These are phyloP conservation scores for Tribolium freemani DNA, from an alignment of 2,888 invertebrate species.

Conservation along the genomic window DNA sequence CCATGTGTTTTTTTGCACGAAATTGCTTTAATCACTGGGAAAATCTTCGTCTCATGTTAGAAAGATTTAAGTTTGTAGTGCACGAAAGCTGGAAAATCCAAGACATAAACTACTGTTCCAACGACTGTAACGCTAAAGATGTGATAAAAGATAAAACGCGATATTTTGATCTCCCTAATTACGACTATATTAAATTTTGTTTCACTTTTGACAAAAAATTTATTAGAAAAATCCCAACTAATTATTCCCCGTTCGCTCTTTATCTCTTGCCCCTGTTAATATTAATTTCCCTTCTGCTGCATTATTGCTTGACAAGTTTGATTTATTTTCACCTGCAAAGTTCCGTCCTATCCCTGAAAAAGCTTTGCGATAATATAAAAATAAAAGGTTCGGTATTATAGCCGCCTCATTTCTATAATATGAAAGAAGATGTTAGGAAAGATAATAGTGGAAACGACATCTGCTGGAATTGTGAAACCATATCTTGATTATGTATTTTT, in stretches of 20 bases:
- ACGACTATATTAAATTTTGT: not conserved
- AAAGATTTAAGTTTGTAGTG: not conserved
- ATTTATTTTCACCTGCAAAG: not conserved
- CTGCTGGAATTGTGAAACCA: not conserved
- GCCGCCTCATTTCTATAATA: not conserved
- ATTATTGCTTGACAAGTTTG: not conserved
- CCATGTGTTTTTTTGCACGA: not conserved
- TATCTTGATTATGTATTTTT: not conserved
- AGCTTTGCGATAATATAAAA: not conserved
- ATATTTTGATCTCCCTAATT: not conserved
- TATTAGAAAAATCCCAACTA: not conserved
- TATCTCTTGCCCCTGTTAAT: not conserved
- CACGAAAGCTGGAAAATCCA: not conserved
- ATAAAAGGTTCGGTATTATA: not conserved
- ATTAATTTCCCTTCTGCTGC: not conserved
- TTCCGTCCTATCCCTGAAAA: not conserved
- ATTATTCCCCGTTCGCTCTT: not conserved
- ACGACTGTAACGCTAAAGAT: not conserved
- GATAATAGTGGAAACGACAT: constrained; percentile 2
- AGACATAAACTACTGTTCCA: not conserved
- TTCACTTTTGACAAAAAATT: not conserved
- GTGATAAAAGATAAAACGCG: not conserved
- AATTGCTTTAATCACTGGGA: not conserved
- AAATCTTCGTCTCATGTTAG: not conserved
- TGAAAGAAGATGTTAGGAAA: not conserved